Evolutionary conservation across 2,113 vertebrate genomes (phyloP).

Genomic region (Tenebrosternarchus preto): DNA sequence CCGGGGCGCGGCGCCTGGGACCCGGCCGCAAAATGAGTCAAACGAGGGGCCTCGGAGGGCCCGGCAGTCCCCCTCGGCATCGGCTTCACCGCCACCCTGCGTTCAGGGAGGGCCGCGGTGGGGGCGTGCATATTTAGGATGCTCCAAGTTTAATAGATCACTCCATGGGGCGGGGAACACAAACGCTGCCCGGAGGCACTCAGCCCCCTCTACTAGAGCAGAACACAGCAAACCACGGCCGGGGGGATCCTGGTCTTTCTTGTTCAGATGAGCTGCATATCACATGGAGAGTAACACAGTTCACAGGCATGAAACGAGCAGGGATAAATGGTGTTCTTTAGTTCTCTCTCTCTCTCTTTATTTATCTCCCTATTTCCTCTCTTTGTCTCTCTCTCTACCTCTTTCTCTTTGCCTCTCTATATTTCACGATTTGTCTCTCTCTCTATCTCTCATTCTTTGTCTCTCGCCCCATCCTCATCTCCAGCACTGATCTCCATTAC

Average conservation of each 20-base stretch:
- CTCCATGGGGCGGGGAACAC: constrained; percentile 60
- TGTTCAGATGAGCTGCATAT: not conserved
- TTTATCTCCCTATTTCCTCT: constrained; percentile 33
- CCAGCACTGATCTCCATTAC: constrained; percentile 34
- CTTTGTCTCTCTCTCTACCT: constrained; percentile 42
- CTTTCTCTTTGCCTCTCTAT: constrained; percentile 47
- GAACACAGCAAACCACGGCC: not conserved
- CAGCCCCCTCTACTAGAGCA: constrained; percentile 47
- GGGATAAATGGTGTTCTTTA: constrained; percentile 49
- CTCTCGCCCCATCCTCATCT: constrained; percentile 30
- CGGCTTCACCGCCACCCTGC: constrained; percentile 50
- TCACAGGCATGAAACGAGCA: constrained; percentile 1
- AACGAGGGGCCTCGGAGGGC: constrained; percentile 57
- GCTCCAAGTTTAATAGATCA: constrained; percentile 67
- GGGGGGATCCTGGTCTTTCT: not conserved
- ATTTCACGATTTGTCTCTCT: constrained; percentile 50
- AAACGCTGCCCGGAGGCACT: constrained; percentile 52
- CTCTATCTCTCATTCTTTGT: constrained; percentile 15
- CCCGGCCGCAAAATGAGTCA: constrained; percentile 61
- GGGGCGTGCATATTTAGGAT: constrained; percentile 61
- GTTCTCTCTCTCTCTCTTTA: constrained; percentile 29
- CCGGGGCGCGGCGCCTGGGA: constrained; percentile 63
- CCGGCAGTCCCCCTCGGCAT: constrained; percentile 57
- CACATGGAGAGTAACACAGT: constrained; percentile 14
- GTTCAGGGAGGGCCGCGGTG: constrained; percentile 58